Evolutionary conservation across 1,140 invertebrate species (phyloP).

Genomic region (Leucophenga varia): DNA sequence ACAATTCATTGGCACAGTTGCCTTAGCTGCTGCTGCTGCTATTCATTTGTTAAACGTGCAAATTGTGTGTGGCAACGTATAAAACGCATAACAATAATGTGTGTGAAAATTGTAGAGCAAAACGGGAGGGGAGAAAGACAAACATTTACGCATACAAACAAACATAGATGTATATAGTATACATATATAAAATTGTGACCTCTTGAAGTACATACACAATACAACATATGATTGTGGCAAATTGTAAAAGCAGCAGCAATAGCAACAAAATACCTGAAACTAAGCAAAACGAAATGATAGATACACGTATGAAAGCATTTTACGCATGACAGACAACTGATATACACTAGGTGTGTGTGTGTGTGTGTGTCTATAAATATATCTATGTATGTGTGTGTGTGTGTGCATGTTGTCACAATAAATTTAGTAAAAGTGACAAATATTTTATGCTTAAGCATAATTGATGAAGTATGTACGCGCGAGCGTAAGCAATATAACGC

Average conservation of each 20-base stretch:
- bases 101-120: slow-evolving; percentile 6
- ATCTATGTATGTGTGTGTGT: slow-evolving; percentile 1
- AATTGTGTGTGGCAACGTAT: too few relatives aligned
- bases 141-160: too few relatives aligned
- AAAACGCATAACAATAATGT: too few relatives aligned
- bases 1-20: too few relatives aligned
- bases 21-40: too few relatives aligned
- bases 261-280: too few relatives aligned
- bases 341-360: neutral
- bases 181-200: slow-evolving; percentile 44
- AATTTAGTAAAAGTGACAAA: slow-evolving; percentile 55
- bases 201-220: slow-evolving; percentile 34
- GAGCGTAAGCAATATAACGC: neutral
- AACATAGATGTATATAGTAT: too few relatives aligned
- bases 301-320: too few relatives aligned
- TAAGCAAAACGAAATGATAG: too few relatives aligned
- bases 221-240: too few relatives aligned
- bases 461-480: slow-evolving; percentile 35
- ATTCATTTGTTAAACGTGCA: too few relatives aligned
- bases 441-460: slow-evolving; percentile 56
- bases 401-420: slow-evolving; percentile 41
- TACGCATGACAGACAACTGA: slow-evolving; percentile 11
- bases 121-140: slow-evolving; percentile 44
- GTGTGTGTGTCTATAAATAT: neutral
- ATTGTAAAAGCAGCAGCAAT: slow-evolving; percentile 6